These are phyloP conservation scores for Actenoides hombroni DNA, from an alignment of 2,113 vertebrate genomes.

Conservation along the genomic window DNA sequence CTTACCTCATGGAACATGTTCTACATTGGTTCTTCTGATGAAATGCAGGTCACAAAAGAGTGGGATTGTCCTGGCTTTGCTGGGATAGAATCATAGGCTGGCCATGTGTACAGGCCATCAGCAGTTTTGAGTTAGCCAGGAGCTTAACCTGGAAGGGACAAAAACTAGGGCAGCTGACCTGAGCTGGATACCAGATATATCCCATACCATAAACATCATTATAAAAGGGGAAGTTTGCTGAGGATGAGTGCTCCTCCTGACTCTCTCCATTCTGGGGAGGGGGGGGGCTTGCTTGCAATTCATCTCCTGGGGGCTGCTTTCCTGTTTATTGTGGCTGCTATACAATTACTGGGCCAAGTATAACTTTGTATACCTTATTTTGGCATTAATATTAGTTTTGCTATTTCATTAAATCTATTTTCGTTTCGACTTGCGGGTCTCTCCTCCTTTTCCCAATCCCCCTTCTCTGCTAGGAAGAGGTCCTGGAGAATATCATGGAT, in stretches of 20 bases:
- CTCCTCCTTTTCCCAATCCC: background rate
- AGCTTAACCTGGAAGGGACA: background rate
- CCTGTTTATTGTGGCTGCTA: background rate
- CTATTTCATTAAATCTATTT: background rate
- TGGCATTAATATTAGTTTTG: background rate
- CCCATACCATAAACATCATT: background rate
- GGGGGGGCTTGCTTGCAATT: background rate
- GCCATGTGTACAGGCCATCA: background rate
- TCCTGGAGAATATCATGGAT: background rate
- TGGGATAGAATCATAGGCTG: background rate
- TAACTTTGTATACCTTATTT: background rate
- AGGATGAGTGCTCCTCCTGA: background rate
- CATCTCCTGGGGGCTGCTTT: background rate
- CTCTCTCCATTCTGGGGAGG: background rate
- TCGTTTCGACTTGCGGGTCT: too few relatives aligned
- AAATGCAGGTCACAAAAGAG: background rate
- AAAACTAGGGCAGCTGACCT: background rate
- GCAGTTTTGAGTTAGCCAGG: background rate
- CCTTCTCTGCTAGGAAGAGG: background rate
- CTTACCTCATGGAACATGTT: background rate
- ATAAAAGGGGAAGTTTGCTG: background rate
- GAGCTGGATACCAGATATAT: background rate
- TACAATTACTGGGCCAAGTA: background rate
- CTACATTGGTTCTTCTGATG: background rate
- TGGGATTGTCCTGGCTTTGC: background rate